Conservation (phyloP, 2,888 invertebrate species). For the Biston stratarius region DNA sequence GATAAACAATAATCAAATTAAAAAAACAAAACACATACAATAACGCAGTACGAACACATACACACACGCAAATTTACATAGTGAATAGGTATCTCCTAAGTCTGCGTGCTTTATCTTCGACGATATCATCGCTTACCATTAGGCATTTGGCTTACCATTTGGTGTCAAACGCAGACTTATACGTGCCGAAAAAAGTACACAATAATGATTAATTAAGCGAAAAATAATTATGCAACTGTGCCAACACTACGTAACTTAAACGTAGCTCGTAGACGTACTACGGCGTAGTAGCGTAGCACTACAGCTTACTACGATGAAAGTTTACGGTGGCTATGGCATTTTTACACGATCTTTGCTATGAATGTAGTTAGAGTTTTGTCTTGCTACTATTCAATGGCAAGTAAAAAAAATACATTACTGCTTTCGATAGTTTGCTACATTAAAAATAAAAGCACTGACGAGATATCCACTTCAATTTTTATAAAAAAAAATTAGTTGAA, state of each 20-base stretch:
- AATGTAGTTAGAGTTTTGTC: neutral
- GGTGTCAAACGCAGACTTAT: too few species aligned
- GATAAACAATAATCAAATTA: too few species aligned
- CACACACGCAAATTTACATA: too few species aligned
- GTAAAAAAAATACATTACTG: neutral
- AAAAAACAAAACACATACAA: too few species aligned
- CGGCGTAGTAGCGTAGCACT: slow-evolving; percentile 56
- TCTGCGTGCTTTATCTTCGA: too few species aligned
- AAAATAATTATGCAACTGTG: neutral
- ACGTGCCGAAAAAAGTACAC: neutral
- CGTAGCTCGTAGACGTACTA: slow-evolving; percentile 64
- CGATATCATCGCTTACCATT: too few species aligned
- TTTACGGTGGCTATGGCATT: slow-evolving; percentile 3
- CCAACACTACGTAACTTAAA: neutral
- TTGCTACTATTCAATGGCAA: neutral
- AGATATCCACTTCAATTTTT: too few species aligned
- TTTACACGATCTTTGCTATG: slow-evolving; percentile 14
- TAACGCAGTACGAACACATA: too few species aligned
- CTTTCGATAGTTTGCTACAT: neutral
- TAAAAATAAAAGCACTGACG: neutral
- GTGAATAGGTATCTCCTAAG: too few species aligned
- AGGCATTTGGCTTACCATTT: too few species aligned
- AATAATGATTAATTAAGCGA: neutral
- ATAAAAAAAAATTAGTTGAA: too few species aligned
- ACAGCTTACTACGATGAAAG: slow-evolving; percentile 36